Conservation (phyloP, 2,888 invertebrate genomes). For the Conomelus anceps region DNA sequence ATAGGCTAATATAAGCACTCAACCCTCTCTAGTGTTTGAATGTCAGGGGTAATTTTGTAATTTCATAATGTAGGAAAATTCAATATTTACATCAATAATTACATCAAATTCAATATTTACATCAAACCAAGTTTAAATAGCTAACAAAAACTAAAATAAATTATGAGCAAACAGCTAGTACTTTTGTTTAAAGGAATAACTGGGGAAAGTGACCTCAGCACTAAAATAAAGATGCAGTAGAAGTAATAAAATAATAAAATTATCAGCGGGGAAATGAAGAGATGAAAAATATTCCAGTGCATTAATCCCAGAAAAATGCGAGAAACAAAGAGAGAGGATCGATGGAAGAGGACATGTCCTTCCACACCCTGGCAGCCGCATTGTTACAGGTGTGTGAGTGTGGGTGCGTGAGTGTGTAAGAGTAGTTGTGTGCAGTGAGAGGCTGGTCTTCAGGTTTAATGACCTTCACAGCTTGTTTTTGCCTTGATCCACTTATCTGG, state of each 20-base stretch:
- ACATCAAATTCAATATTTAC: too few species aligned
- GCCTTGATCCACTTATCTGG: constrained; percentile 11
- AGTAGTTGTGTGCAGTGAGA: not conserved
- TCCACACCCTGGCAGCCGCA: not conserved
- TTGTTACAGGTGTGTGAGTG: not conserved
- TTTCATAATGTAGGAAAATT: too few species aligned
- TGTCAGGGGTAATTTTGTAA: too few species aligned
- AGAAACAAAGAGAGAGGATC: not conserved
- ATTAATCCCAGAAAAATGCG: not conserved
- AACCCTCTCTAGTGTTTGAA: too few species aligned
- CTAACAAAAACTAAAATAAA: too few species aligned
- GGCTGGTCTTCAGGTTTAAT: constrained; percentile 10
- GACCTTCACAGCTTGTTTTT: constrained; percentile 2
- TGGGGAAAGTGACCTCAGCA: too few species aligned
- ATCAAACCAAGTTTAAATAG: too few species aligned
- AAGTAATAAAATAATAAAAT: not conserved
- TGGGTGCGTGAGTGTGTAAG: not conserved
- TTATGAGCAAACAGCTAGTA: too few species aligned
- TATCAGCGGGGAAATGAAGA: not conserved
- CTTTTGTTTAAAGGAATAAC: too few species aligned
- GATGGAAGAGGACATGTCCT: too few species aligned
- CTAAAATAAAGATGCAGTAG: not conserved
- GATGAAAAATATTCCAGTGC: not conserved
- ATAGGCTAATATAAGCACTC: not conserved
- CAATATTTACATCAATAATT: too few species aligned